These are phyloP conservation scores for Aricia artaxerxes DNA, from an alignment of 2,888 invertebrate genomes.

Conservation along the genomic window DNA sequence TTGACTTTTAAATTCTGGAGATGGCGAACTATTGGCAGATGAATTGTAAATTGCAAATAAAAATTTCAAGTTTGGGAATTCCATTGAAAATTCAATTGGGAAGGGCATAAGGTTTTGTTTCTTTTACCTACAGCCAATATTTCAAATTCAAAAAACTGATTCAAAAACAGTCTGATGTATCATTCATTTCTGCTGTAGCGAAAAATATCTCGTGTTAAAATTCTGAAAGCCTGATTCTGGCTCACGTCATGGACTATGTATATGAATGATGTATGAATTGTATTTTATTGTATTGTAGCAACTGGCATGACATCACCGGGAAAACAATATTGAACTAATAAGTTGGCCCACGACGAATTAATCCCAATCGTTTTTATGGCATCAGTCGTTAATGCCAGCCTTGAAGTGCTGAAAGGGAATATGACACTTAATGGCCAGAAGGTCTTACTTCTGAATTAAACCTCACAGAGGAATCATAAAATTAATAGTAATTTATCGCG, in stretches of 20 bases:
- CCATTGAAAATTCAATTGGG: not conserved
- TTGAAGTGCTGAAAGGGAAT: conserved; percentile 23
- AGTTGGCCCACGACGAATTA: conserved; percentile 52
- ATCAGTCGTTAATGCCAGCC: conserved; percentile 25
- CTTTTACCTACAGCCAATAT: no score
- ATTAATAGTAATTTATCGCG: not conserved
- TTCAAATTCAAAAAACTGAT: no score
- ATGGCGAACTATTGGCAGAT: not conserved
- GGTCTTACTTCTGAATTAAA: not conserved
- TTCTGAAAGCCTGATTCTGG: not conserved
- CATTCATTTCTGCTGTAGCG: no score
- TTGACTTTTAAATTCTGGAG: not conserved
- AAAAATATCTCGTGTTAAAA: not conserved
- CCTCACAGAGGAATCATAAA: not conserved
- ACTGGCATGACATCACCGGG: conserved; percentile 48
- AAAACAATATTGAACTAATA: conserved; percentile 32
- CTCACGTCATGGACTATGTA: no score
- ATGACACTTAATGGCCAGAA: not conserved
- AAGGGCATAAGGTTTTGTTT: not conserved
- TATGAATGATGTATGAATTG: conserved; percentile 21
- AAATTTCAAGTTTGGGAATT: no score
- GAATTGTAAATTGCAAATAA: not conserved
- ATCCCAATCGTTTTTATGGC: conserved; percentile 53
- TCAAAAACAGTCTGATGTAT: no score
- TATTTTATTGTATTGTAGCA: conserved; percentile 36